These are phyloP conservation scores for Heliopora coerulea DNA, from an alignment of 92 coral and sea anemone species.

Conservation along the genomic window DNA sequence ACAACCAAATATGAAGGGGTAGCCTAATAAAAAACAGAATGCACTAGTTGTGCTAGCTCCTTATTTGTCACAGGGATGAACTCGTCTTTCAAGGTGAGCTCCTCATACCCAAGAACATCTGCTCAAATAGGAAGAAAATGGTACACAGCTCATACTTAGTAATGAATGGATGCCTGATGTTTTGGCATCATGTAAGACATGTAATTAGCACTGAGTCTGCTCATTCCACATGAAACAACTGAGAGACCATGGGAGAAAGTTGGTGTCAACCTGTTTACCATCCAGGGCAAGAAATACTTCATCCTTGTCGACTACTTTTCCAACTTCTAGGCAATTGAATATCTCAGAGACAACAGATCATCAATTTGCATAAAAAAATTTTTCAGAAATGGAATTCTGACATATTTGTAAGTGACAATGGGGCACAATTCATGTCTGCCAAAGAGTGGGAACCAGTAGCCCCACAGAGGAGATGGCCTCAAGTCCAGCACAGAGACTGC, in stretches of 20 bases:
- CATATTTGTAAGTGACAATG: not conserved
- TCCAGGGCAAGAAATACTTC: constrained; percentile 8
- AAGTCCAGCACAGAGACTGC: constrained; percentile 34
- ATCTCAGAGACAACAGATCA: not conserved
- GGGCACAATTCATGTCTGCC: constrained; percentile 9
- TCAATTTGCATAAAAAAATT: constrained; percentile 8
- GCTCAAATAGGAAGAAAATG: constrained; percentile 43
- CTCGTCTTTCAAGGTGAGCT: constrained; percentile 38
- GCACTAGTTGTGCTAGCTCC: constrained; percentile 19
- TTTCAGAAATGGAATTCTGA: not conserved
- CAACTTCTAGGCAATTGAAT: constrained; percentile 12
- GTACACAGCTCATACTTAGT: constrained; percentile 42
- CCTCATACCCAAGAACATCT: constrained; percentile 36
- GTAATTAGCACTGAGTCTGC: constrained; percentile 35
- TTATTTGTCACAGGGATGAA: constrained; percentile 27
- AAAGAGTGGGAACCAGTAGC: constrained; percentile 33
- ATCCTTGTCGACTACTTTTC: constrained; percentile 16
- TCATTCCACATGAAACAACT: constrained; percentile 40
- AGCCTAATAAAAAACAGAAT: constrained; percentile 29
- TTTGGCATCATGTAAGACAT: constrained; percentile 48
- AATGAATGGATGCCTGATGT: constrained; percentile 41
- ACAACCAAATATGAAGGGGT: constrained; percentile 14
- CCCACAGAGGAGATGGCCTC: constrained; percentile 30
- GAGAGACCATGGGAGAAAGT: constrained; percentile 31
- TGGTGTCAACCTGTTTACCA: constrained; percentile 4